Evolutionary conservation across 2,113 vertebrate genomes (phyloP).

Genomic region (Nicator chloris): DNA sequence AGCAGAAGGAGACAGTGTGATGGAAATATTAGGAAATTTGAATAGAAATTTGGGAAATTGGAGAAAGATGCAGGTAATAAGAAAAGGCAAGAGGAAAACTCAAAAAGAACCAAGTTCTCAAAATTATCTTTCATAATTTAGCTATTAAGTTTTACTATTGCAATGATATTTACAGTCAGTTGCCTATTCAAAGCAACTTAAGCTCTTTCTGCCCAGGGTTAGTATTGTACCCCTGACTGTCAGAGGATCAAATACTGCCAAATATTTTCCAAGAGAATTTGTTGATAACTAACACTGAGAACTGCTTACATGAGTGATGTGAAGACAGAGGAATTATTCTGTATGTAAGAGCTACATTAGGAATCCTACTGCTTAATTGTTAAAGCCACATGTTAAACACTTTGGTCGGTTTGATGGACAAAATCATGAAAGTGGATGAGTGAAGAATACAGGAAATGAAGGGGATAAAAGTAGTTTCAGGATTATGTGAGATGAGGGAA

Average conservation of each 20-base stretch:
- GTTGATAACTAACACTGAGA: neutral
- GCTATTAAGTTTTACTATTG: neutral
- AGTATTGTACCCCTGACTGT: neutral
- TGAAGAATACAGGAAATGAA: neutral
- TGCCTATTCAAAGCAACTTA: neutral
- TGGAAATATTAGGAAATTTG: neutral
- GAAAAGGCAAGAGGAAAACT: neutral
- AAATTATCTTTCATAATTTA: neutral
- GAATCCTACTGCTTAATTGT: neutral
- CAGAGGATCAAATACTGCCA: neutral
- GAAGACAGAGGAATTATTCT: neutral
- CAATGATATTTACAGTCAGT: neutral
- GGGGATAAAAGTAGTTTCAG: neutral
- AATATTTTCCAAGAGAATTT: neutral
- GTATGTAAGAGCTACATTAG: neutral
- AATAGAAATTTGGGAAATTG: neutral
- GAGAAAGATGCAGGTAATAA: neutral
- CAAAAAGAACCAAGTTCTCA: neutral
- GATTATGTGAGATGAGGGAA: neutral
- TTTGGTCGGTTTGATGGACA: neutral
- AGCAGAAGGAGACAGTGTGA: neutral
- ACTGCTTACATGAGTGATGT: neutral
- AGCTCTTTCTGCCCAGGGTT: neutral
- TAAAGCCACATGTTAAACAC: neutral
- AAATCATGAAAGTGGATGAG: neutral